Evolutionary conservation across 2,888 invertebrate species (phyloP).

Genomic region (Mythimna albipuncta): DNA sequence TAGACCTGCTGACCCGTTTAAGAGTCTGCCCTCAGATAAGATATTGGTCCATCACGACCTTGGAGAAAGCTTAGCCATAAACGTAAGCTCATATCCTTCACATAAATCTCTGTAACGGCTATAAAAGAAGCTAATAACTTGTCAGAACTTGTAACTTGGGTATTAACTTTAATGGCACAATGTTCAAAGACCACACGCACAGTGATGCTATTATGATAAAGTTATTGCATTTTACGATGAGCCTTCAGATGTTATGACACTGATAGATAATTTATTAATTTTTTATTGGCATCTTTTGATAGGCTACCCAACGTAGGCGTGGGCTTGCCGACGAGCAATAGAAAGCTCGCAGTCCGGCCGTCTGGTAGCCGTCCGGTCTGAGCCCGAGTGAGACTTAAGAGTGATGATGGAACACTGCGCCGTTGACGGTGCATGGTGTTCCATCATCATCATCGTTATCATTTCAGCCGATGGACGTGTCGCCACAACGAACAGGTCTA

Average conservation of each 20-base stretch:
- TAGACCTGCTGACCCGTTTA: too few species aligned
- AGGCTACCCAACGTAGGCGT: too few species aligned
- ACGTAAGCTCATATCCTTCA: constrained; percentile 1
- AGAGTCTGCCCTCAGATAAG: neutral
- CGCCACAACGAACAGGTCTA: too few species aligned
- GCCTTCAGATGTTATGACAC: neutral
- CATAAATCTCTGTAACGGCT: constrained; percentile 5
- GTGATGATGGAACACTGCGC: too few species aligned
- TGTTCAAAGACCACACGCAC: constrained; percentile 45
- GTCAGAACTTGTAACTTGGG: constrained; percentile 5
- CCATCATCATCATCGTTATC: too few species aligned
- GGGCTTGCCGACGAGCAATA: too few species aligned
- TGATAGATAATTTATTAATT: neutral
- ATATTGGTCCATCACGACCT: neutral
- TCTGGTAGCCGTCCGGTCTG: too few species aligned
- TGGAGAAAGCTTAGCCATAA: neutral
- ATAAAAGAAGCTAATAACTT: constrained; percentile 23
- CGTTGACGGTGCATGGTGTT: too few species aligned
- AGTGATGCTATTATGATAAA: constrained; percentile 23
- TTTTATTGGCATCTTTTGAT: too few species aligned
- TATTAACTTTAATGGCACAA: constrained; percentile 12
- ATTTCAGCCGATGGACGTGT: too few species aligned
- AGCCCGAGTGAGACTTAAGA: too few species aligned
- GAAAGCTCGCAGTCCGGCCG: too few species aligned
- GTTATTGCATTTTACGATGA: constrained; percentile 6